phyloP scores from a whole-genome alignment of 2,113 vertebrate species.

The Rattus rattus region DNA sequence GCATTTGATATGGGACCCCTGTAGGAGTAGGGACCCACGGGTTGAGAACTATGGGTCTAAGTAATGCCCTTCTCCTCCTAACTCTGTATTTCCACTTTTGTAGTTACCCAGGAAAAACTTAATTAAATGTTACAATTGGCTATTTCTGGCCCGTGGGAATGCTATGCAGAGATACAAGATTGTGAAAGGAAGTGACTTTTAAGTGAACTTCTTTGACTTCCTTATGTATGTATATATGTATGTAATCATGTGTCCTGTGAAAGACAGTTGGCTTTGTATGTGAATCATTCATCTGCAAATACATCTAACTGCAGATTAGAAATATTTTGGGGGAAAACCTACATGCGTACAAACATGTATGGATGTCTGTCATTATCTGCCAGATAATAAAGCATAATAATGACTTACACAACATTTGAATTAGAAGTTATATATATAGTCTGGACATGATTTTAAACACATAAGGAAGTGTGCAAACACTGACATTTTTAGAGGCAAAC shows the following conservation, averaged over 20 bases:
- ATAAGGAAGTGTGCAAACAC: background rate
- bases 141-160: background rate
- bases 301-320: too few relatives aligned
- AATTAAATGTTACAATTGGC: background rate
- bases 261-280: background rate
- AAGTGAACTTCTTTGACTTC: constrained; percentile 36
- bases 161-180: constrained; percentile 2
- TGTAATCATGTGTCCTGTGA: background rate
- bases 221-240: background rate
- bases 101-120: constrained; percentile 34
- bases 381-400: background rate
- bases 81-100: constrained; percentile 43
- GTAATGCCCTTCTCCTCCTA: background rate
- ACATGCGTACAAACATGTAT: background rate
- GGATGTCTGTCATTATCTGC: background rate
- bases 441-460: background rate
- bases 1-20: background rate
- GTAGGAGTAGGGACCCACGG: background rate
- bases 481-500: background rate
- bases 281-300: background rate
- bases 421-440: background rate
- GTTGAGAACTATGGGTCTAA: background rate
- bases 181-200: background rate
- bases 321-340: background rate
- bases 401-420: background rate